phyloP scores from a whole-genome alignment of 2,113 vertebrate genomes.

The Aspidoscelis tigris region DNA sequence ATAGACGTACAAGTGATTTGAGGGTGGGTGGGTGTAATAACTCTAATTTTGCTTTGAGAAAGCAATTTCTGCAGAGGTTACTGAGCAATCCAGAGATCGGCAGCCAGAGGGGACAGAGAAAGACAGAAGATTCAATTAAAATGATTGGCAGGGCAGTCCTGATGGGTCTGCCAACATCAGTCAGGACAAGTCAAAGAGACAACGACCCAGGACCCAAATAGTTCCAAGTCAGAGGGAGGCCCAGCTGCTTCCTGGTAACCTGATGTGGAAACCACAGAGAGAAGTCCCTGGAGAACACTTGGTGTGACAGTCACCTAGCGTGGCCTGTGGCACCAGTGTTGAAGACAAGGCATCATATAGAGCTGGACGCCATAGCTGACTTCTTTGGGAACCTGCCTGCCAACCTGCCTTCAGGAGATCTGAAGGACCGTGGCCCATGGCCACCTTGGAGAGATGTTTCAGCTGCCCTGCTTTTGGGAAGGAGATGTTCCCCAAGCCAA shows the following conservation, averaged over 20 bases:
- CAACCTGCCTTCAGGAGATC: too few relatives aligned
- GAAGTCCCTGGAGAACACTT: too few relatives aligned
- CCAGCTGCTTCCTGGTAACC: not conserved
- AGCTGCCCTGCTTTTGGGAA: too few relatives aligned
- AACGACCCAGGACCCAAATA: not conserved
- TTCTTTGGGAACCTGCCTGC: too few relatives aligned
- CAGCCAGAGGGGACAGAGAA: slow-evolving; percentile 36
- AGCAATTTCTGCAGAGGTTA: slow-evolving; percentile 24
- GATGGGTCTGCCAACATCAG: slow-evolving; percentile 14
- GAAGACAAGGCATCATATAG: too few relatives aligned
- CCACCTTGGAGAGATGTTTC: too few relatives aligned
- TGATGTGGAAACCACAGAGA: too few relatives aligned
- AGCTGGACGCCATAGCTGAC: too few relatives aligned
- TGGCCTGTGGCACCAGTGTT: not conserved
- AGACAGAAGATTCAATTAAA: slow-evolving; percentile 54
- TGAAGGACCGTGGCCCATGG: too few relatives aligned
- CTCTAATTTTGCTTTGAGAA: slow-evolving; percentile 44
- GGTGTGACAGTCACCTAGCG: not conserved
- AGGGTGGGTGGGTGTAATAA: not conserved
- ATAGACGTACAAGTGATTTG: slow-evolving; percentile 34
- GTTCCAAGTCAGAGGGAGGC: not conserved
- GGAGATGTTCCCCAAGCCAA: too few relatives aligned
- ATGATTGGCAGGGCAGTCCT: slow-evolving; percentile 51
- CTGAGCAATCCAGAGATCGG: slow-evolving; percentile 19
- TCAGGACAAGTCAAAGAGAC: not conserved